These are phyloP conservation scores for Origma solitaria DNA, from an alignment of 2,113 vertebrate species.

Conservation along the genomic window DNA sequence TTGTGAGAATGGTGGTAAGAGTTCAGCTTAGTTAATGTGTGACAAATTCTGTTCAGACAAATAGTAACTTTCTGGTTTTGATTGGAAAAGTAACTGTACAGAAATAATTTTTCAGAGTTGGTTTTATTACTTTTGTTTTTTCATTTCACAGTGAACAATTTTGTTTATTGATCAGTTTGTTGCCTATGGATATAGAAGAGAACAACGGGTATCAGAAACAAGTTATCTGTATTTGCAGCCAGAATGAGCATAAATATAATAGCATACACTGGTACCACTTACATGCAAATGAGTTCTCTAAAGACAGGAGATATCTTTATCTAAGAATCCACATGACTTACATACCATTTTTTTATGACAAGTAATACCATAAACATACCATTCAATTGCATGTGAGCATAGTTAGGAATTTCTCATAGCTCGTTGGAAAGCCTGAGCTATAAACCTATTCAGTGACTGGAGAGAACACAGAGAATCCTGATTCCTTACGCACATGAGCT, in stretches of 20 bases:
- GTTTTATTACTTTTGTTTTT: neutral
- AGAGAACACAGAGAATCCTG: neutral
- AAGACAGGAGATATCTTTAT: neutral
- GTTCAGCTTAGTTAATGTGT: neutral
- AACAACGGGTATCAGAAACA: neutral
- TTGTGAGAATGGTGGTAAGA: neutral
- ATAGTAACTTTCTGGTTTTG: neutral
- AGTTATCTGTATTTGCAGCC: neutral
- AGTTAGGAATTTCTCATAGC: neutral
- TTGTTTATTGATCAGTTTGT: neutral
- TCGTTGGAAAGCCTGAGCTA: neutral
- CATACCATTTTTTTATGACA: neutral
- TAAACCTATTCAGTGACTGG: neutral
- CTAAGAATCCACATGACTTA: neutral
- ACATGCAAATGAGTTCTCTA: neutral
- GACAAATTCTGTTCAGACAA: neutral
- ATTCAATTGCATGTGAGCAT: neutral
- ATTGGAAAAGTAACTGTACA: neutral
- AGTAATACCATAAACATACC: neutral
- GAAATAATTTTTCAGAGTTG: neutral
- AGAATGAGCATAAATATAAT: neutral
- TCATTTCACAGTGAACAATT: neutral
- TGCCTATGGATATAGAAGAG: neutral
- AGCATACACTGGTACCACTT: rapidly evolving
- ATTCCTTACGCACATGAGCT: rapidly evolving